Base-by-base conservation (phyloP, 2,113 vertebrate genomes). In the Piprites chloris region DNA sequence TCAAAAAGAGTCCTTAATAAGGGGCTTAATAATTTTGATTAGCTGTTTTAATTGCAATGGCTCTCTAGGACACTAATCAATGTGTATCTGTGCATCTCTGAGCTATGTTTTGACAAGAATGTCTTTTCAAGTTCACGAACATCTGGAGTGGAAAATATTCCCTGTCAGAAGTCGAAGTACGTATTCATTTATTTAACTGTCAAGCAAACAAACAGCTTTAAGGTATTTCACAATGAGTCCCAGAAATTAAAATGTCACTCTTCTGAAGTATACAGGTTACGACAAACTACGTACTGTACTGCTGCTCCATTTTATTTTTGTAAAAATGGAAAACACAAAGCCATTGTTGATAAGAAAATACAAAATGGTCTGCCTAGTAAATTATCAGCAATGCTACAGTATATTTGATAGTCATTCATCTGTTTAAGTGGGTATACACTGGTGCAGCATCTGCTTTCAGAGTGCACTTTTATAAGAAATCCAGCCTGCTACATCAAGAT, bases 151-250 rank as follows among this genome's bases (percentile, higher is more conserved):
- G 80, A 87, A 85, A 92, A 42, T 63, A 89, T 65, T 72, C 63
- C 62, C 59, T n/a, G 62, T 77, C 91, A 83, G 46, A 69, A 82
- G 39, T 3, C 53, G 74, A 91, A 73, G 50, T 5, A 91, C 9
- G 13, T 30, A 74, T 67, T 91, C 39, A 90, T 90, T 87, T 90
- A 77, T 53, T 91, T 78, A 56, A 69, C 50, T 84, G 79, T 61
- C 79, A 94, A 83, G 59, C 30, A 87, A 93, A 88, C 75, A 86
- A 95, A 79, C 27, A 91, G 39, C 53, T 90, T 68, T 59, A 93
- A 88, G 89, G 14, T 85, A 78, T 75, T 67, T 67, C 63, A 59
- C 59, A 87, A 8, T 8, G 23, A 85, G 53, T 46, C 59, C n/a
- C 81, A 71, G 47, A 93, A 94, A 93, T 81, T 47, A 96, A 63